Evolutionary conservation across 2,113 vertebrate genomes (phyloP).

Genomic region (Elachura formosa): DNA sequence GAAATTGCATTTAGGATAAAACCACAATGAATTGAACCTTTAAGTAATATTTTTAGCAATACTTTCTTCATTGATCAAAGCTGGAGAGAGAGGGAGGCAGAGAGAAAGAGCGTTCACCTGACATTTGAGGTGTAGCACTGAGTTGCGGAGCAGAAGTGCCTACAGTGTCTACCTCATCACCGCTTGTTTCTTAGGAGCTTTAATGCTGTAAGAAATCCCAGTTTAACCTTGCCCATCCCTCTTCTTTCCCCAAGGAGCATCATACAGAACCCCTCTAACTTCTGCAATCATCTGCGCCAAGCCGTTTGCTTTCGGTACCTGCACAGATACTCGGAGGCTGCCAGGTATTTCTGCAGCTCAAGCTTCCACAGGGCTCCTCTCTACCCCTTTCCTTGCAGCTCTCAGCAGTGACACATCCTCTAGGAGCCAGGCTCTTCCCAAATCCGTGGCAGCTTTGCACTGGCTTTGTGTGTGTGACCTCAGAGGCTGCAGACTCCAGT

Average conservation of each 20-base stretch:
- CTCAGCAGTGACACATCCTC: not conserved
- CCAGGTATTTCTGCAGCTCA: not conserved
- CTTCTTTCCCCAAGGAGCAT: not conserved
- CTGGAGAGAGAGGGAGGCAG: not conserved
- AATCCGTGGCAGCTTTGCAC: rapidly evolving
- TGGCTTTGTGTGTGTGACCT: not conserved
- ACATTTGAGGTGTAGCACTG: too few species aligned
- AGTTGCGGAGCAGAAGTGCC: not conserved
- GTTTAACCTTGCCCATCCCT: not conserved
- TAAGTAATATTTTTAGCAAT: not conserved
- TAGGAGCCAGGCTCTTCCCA: not conserved
- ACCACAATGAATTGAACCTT: too few species aligned
- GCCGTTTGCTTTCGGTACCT: not conserved
- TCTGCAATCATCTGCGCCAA: not conserved
- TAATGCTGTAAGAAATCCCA: not conserved
- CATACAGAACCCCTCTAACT: not conserved
- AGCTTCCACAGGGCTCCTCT: not conserved
- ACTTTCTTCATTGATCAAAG: not conserved
- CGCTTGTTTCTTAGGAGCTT: not conserved
- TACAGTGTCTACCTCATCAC: not conserved
- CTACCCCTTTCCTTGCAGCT: not conserved
- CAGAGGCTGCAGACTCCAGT: not conserved
- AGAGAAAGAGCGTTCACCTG: not conserved
- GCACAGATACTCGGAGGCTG: not conserved
- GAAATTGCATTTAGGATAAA: not conserved